Percentiles rank a stretch among this genome's conserved stretches.
These are phyloP conservation scores for Gryon sp. DNA, from an alignment of 1,140 invertebrate genomes.

Conservation along the genomic window DNA sequence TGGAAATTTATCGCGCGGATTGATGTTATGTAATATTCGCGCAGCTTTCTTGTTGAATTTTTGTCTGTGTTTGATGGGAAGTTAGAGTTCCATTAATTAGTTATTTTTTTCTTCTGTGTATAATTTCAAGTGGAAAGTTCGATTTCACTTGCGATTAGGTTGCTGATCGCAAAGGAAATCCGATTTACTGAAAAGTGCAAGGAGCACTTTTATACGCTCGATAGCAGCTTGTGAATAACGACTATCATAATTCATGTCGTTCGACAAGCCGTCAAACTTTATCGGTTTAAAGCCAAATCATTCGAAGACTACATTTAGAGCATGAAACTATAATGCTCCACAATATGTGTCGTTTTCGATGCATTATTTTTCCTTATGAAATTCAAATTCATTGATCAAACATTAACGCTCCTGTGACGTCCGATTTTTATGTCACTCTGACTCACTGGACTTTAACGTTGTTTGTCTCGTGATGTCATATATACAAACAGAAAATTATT, in stretches of 20 bases:
- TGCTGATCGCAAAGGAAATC: slow-evolving; percentile 48
- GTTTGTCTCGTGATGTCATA: too few species aligned
- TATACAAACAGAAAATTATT: too few species aligned
- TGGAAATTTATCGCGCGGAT: too few species aligned
- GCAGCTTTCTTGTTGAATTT: too few species aligned
- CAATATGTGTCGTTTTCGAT: slow-evolving; percentile 34
- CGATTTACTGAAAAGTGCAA: slow-evolving; percentile 57
- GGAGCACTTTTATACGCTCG: slow-evolving; percentile 59
- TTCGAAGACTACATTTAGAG: slow-evolving; percentile 51
- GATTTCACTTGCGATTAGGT: slow-evolving; percentile 51
- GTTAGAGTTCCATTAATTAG: slow-evolving; percentile 29
- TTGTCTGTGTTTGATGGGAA: too few species aligned
- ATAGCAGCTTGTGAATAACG: slow-evolving; percentile 58
- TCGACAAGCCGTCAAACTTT: slow-evolving; percentile 60
- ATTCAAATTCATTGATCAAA: too few species aligned
- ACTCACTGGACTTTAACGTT: too few species aligned
- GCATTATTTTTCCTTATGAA: slow-evolving; percentile 32
- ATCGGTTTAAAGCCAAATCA: slow-evolving; percentile 60
- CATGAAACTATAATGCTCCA: slow-evolving; percentile 50
- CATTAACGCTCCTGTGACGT: too few species aligned
- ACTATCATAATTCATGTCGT: slow-evolving; percentile 63
- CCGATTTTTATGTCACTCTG: too few species aligned
- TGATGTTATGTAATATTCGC: too few species aligned
- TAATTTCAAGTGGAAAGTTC: slow-evolving; percentile 12
- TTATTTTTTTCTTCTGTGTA: slow-evolving; percentile 9